Conservation (phyloP, 1,140 invertebrate genomes). For the Macrostomum lignano region DNA sequence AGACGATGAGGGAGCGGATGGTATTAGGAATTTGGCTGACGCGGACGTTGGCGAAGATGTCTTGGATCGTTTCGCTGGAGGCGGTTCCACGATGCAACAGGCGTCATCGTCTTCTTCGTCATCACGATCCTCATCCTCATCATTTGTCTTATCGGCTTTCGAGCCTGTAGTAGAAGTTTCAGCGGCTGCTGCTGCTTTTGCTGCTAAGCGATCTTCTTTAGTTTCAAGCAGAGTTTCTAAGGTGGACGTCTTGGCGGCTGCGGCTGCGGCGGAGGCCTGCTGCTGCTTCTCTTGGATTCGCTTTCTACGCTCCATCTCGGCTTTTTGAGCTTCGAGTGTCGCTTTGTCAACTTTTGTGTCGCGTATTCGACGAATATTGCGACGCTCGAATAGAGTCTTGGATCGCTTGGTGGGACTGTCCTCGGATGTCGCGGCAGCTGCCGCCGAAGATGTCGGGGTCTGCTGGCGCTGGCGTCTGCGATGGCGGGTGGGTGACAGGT, state of each 20-base stretch:
- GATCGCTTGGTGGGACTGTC: no score
- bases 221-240: not conserved
- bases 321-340: constrained; percentile 59
- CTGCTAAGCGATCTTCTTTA: not conserved
- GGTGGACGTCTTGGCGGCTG: not conserved
- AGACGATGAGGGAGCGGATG: not conserved
- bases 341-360: constrained; percentile 64
- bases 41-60: no score
- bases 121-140: constrained; percentile 8
- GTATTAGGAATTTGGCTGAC: constrained; percentile 10
- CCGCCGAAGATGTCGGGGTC: no score
- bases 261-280: not conserved
- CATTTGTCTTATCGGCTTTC: constrained; percentile 11
- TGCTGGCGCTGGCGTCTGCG: no score
- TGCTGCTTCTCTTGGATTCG: constrained; percentile 11
- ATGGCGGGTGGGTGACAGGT: no score
- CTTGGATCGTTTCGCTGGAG: no score
- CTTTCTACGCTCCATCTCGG: constrained; percentile 49
- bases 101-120: constrained; percentile 8
- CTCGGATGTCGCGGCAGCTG: no score
- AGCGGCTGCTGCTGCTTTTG: constrained; percentile 7
- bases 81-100: no score
- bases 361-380: constrained; percentile 26
- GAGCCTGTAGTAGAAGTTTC: constrained; percentile 10
- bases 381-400: no score